phyloP scores from a whole-genome alignment of 2,888 invertebrate genomes.

The Rapana venosa region DNA sequence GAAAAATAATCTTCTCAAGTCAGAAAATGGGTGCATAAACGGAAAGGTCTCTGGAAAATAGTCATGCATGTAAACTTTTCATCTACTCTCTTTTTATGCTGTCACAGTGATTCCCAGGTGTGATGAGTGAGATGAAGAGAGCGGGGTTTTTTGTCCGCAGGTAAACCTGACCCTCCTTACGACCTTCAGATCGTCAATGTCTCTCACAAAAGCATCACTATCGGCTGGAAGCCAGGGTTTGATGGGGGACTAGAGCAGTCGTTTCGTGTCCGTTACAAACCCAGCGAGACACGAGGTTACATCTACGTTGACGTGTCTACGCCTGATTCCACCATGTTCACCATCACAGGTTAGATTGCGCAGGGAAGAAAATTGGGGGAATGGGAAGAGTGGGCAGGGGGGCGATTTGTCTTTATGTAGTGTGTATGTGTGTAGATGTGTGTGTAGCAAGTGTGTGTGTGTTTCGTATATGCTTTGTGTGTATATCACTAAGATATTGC shows the following conservation, averaged over 20 bases:
- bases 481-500: too few species aligned
- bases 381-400: neutral
- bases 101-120: too few species aligned
- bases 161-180: conserved; percentile 78
- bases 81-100: too few species aligned
- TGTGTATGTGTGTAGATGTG: neutral
- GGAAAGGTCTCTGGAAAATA: too few species aligned
- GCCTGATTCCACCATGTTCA: conserved; percentile 83
- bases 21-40: too few species aligned
- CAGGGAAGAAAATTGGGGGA: neutral
- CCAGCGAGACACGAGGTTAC: conserved; percentile 63
- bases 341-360: conserved; percentile 80
- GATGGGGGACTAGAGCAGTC: conserved; percentile 92
- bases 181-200: conserved; percentile 85
- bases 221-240: conserved; percentile 94
- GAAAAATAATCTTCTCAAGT: too few species aligned
- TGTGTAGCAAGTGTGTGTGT: neutral
- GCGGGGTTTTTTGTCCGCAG: conserved; percentile 58
- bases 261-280: conserved; percentile 87
- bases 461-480: too few species aligned
- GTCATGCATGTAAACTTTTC: too few species aligned
- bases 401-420: neutral
- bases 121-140: too few species aligned
- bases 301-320: conserved; percentile 88
- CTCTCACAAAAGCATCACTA: conserved; percentile 90